These are phyloP conservation scores for Luidia sarsii DNA, from an alignment of 53 echinoderm and acorn worm genomes.

Conservation along the genomic window DNA sequence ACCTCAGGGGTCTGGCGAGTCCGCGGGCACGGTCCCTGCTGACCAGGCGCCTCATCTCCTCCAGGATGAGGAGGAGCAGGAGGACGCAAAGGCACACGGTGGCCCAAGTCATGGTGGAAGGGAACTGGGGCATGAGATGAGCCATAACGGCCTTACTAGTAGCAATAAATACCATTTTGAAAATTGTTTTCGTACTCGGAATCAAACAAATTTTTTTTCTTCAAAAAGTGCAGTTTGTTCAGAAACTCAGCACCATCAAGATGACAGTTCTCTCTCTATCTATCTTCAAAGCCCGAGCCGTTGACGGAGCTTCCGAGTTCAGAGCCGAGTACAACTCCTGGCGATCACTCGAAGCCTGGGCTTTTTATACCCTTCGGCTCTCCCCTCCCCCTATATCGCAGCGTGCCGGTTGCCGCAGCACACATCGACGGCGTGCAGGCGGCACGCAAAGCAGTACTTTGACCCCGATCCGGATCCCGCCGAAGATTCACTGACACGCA, in stretches of 20 bases:
- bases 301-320: no score
- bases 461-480: slow-evolving; percentile 28
- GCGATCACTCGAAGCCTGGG: no score
- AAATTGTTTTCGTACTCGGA: no score
- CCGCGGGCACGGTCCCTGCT: background rate
- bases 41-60: slow-evolving; percentile 24
- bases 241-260: no score
- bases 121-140: slow-evolving; percentile 27
- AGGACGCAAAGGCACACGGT: slow-evolving; percentile 13
- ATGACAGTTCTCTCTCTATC: background rate
- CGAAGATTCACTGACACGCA: slow-evolving; percentile 53
- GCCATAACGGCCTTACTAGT: slow-evolving; percentile 28
- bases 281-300: background rate
- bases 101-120: slow-evolving; percentile 13
- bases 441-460: slow-evolving; percentile 55
- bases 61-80: slow-evolving; percentile 21
- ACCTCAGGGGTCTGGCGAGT: background rate
- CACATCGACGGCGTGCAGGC: no score
- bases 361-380: no score
- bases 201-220: no score
- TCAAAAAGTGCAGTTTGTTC: no score
- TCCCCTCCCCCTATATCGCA: background rate
- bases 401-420: background rate
- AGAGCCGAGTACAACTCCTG: no score
- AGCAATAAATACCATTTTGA: slow-evolving; percentile 22